Conservation (phyloP, 30 jellyfish, hydroid and myxozoan genomes). For the Turritopsis rubra region DNA sequence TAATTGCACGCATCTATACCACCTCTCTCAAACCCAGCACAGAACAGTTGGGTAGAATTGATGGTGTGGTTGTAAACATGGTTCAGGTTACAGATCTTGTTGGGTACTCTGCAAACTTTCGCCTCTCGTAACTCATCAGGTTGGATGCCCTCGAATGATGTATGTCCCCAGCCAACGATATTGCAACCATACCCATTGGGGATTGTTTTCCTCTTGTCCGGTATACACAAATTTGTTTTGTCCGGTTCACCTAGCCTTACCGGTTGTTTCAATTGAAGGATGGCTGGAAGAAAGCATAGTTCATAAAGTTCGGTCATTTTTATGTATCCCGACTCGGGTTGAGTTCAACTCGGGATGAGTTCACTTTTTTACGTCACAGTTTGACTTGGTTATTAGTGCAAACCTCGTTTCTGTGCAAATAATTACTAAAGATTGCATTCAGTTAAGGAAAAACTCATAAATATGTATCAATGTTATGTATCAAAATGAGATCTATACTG, state of each 20-base stretch:
- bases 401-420: no score
- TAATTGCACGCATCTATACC: slow-evolving; percentile 90
- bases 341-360: no score
- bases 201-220: slow-evolving; percentile 31
- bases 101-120: slow-evolving; percentile 46
- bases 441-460: no score
- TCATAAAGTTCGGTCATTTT: no score
- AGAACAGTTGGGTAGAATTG: slow-evolving; percentile 21
- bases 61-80: slow-evolving; percentile 57
- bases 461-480: no score
- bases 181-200: slow-evolving; percentile 41
- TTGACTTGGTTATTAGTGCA: no score
- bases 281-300: slow-evolving; percentile 5
- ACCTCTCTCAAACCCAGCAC: slow-evolving; percentile 87
- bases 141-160: slow-evolving; percentile 51
- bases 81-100: slow-evolving; percentile 51
- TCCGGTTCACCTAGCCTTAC: background rate
- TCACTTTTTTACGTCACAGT: no score
- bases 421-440: no score
- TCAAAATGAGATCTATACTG: no score
- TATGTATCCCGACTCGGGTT: no score
- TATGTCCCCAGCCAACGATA: slow-evolving; percentile 93
- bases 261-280: slow-evolving; percentile 12
- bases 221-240: slow-evolving; percentile 45
- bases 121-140: slow-evolving; percentile 71